Conservation (phyloP, 2,113 vertebrate genomes). For the Sceloporus tristichus region DNA sequence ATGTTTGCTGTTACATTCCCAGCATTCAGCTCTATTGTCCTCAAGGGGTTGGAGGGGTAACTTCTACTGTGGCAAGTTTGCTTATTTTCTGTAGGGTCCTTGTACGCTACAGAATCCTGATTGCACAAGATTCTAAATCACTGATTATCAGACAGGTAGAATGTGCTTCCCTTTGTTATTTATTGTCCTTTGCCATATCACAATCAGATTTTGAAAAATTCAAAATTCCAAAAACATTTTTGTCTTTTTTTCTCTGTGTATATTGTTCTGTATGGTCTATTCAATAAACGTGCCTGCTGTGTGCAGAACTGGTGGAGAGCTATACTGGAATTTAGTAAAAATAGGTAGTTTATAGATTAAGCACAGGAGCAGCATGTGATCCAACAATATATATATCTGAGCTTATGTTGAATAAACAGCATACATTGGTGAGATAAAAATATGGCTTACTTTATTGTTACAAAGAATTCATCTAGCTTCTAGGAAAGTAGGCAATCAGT, state of each 20-base stretch:
- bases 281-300: neutral
- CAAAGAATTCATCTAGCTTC: no score
- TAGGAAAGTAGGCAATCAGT: no score
- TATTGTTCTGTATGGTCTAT: neutral
- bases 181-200: neutral
- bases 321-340: no score
- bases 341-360: no score
- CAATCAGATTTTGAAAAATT: neutral
- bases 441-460: no score
- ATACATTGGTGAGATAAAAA: no score
- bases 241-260: neutral
- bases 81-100: neutral
- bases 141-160: neutral
- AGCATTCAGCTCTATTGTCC: neutral
- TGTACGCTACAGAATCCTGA: neutral
- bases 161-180: neutral
- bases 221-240: neutral
- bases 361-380: no score
- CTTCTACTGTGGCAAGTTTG: neutral
- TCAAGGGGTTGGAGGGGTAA: neutral
- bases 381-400: no score
- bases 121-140: neutral
- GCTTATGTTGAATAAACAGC: no score
- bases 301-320: no score
- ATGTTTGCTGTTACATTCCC: neutral